A percentile compares a stretch with the other conserved stretches of the same genome.
Conservation (phyloP, 2,888 invertebrate genomes). For the Rhingia campestris region DNA sequence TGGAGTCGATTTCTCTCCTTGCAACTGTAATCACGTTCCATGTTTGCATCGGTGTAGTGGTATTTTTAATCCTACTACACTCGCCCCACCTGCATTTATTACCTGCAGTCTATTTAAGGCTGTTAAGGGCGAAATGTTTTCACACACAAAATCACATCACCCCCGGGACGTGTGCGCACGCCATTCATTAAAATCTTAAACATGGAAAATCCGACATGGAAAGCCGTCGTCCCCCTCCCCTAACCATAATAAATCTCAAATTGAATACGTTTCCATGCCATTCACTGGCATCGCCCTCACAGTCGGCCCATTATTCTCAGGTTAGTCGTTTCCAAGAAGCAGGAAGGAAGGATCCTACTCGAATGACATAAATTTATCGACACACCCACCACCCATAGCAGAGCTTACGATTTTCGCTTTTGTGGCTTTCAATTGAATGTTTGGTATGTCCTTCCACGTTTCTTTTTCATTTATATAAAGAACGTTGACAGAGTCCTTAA, state of each 20-base stretch:
- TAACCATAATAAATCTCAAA: constrained; percentile 69
- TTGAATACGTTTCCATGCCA: constrained; percentile 68
- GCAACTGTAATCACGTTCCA: constrained; percentile 55
- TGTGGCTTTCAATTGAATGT: constrained; percentile 74
- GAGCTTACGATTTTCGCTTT: constrained; percentile 68
- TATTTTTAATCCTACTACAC: constrained; percentile 48
- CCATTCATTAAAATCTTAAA: constrained; percentile 72
- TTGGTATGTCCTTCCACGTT: constrained; percentile 65
- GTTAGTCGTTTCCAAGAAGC: constrained; percentile 36
- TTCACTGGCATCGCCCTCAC: constrained; percentile 29
- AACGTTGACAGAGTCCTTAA: constrained; percentile 31
- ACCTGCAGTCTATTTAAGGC: neutral
- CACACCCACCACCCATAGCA: constrained; percentile 20
- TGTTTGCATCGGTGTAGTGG: constrained; percentile 50
- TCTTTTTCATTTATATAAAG: constrained; percentile 25
- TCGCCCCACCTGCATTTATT: constrained; percentile 10
- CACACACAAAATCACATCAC: constrained; percentile 30
- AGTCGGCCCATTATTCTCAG: constrained; percentile 31
- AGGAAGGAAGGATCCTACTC: constrained; percentile 63
- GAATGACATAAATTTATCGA: constrained; percentile 72
- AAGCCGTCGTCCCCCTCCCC: constrained; percentile 8
- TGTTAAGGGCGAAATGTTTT: constrained; percentile 21
- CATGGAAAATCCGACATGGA: constrained; percentile 61
- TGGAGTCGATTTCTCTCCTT: constrained; percentile 40
- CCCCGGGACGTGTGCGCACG: constrained; percentile 30